phyloP scores from a whole-genome alignment of 1,140 invertebrate species.

The Zaprionus ghesquierei region DNA sequence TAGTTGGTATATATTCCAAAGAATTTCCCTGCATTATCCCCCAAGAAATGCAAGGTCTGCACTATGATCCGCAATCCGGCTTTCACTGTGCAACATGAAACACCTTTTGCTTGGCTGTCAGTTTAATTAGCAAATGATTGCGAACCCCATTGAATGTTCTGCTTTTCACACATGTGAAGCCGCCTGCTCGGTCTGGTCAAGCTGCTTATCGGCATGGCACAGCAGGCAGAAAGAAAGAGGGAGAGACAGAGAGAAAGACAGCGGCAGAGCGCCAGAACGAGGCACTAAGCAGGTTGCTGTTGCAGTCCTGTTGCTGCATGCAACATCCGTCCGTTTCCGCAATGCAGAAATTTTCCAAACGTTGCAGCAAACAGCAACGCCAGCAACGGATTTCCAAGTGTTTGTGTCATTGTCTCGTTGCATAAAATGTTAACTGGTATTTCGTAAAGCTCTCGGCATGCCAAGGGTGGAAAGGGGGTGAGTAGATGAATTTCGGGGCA shows the following conservation, averaged over 20 bases:
- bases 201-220: constrained; percentile 20
- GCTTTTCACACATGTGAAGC: constrained; percentile 14
- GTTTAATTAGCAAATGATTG: constrained; percentile 33
- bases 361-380: no score
- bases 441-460: constrained; percentile 3
- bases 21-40: neutral
- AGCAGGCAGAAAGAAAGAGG: neutral
- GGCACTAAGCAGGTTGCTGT: neutral
- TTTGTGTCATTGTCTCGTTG: constrained; percentile 12
- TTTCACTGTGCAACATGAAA: neutral
- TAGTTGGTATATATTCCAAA: neutral
- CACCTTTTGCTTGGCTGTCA: neutral
- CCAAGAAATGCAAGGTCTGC: neutral
- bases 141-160: constrained; percentile 9
- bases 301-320: constrained; percentile 3
- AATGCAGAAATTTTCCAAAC: constrained; percentile 32
- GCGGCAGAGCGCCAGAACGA: neutral
- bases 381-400: neutral
- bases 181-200: neutral
- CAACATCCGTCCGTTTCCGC: constrained; percentile 35
- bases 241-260: neutral
- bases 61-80: neutral
- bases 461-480: neutral
- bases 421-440: constrained; percentile 22
- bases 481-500: constrained; percentile 22